Conservation (phyloP, 2,113 vertebrate genomes). For the Antechinus stuartii region DNA sequence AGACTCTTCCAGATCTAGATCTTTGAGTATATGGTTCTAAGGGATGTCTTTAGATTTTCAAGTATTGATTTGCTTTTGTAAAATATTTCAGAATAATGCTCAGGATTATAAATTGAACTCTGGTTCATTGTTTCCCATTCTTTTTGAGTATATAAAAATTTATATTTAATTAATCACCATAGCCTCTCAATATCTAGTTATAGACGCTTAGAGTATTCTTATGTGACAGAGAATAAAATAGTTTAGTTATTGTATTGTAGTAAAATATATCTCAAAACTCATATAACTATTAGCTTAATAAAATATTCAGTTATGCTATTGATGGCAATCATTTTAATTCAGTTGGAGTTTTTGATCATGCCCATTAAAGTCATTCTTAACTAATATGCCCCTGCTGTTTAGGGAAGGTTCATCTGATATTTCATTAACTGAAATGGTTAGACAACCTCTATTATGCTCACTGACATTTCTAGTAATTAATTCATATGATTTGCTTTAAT, state of each 20-base stretch:
- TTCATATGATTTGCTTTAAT: conserved; percentile 24
- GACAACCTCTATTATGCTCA: conserved; percentile 42
- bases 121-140: neutral
- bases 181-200: neutral
- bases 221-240: neutral
- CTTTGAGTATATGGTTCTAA: neutral
- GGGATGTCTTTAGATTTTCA: neutral
- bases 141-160: neutral
- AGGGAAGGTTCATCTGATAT: conserved; percentile 15
- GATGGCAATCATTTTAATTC: conserved; percentile 53
- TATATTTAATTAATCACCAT: neutral
- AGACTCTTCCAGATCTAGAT: neutral
- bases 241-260: neutral
- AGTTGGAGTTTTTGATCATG: conserved; percentile 23
- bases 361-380: conserved; percentile 50
- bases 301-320: neutral
- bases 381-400: conserved; percentile 26
- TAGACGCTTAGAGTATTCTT: neutral
- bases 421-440: conserved; percentile 49
- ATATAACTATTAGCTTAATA: neutral
- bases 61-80: neutral
- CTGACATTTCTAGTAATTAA: conserved; percentile 39
- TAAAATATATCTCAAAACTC: neutral
- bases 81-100: neutral
- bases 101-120: neutral